Base-by-base conservation (phyloP, 2,113 vertebrate genomes). In the Mus spicilegus region DNA sequence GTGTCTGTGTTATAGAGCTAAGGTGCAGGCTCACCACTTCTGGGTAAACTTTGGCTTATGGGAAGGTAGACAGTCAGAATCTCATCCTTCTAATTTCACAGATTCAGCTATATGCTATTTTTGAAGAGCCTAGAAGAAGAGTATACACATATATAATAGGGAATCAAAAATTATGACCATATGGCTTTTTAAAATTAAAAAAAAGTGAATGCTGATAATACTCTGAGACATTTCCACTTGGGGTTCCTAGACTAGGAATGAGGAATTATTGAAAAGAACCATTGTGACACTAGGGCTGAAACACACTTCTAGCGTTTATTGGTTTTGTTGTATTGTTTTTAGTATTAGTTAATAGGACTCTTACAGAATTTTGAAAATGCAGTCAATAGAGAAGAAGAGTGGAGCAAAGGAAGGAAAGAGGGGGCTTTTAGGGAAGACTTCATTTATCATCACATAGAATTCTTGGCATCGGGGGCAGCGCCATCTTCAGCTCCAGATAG, bases 161-260 rank as follows among this genome's bases (percentile, higher is more conserved):
- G 42, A n/a, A 80, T 86, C 3, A 90, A 94, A 95, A 92, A 30
- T 78, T 76, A 63, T 16, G 2, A 63, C 28, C 0, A 10, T 67
- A 16, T 54, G 58, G 84, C 4, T 61, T 86, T 87, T 82, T 78
- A 26, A 46, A 90, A 67, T 69, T 85, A 30, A 20, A 49, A 49
- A 42, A 13, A 92, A 56, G 17, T 93, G 19, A 87, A 14, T 49
- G 24, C 30, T 89, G 51, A 19, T 92, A 63, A 51, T 73, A 95
- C 16, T 39, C 58, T 56, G 63, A 75, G 67, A 92, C 61, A 49
- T 85, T 94, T 94, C 86, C 81, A 96, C 89, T 78, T 36, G 9
- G 20, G 0, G 5, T 90, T 80, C 51, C 42, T 77, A 39, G 51
- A 63, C 5, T 28, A 82, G 80, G 39, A 39, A 61, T n/a, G 63